Evolutionary conservation across 1,140 invertebrate species (phyloP).

Genomic region (Steinernema khuongi): DNA sequence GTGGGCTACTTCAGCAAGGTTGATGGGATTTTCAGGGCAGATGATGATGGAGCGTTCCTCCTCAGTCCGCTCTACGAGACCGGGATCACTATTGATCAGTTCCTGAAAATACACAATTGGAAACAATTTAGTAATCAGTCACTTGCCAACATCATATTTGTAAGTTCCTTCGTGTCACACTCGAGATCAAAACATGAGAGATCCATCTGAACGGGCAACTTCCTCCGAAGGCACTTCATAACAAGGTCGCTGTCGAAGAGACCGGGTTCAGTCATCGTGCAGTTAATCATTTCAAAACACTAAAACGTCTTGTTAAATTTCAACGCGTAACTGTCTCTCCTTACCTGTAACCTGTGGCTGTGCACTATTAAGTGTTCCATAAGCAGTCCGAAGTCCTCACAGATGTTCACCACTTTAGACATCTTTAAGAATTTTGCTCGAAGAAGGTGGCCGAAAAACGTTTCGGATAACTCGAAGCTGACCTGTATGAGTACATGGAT

Average conservation of each 20-base stretch:
- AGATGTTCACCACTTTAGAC: conserved; percentile 4
- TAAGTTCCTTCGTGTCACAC: neutral
- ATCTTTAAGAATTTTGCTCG: neutral
- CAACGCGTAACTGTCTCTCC: neutral
- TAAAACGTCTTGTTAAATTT: neutral
- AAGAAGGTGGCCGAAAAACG: neutral
- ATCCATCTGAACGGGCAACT: neutral
- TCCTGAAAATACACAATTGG: neutral
- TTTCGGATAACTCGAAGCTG: neutral
- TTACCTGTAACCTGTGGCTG: neutral
- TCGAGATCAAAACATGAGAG: neutral
- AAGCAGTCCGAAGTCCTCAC: neutral
- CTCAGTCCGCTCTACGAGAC: neutral
- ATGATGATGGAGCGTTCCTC: neutral
- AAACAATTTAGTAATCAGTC: neutral
- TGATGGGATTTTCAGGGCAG: neutral
- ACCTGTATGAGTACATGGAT: neutral
- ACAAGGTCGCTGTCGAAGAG: neutral
- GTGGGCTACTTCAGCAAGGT: neutral
- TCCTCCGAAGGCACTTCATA: neutral
- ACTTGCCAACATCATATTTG: neutral
- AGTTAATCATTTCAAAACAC: neutral
- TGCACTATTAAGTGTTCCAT: neutral
- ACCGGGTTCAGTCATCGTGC: neutral
- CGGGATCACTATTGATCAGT: neutral